Evolutionary conservation across 2,113 vertebrate genomes (phyloP), one percentile per base, ranked within the genome.

Genomic region (Piaya cayana): DNA sequence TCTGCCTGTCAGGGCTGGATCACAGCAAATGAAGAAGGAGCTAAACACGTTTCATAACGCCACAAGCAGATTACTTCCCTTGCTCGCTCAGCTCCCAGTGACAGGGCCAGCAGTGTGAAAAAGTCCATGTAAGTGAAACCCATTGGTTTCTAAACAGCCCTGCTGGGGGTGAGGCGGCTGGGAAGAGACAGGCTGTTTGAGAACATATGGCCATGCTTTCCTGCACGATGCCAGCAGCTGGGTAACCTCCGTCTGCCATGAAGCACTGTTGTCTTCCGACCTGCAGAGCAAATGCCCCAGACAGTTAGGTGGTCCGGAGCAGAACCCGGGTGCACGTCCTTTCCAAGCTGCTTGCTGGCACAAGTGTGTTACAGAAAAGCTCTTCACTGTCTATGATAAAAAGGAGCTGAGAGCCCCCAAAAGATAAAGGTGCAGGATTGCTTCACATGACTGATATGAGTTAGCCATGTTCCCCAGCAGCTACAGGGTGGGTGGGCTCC

Each of bases 1-100:
- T 27, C 42, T 11, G 7, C 8, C 5, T 4, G 15, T 22, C 0
- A 0, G 27, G 18, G 56, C n/a, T 5, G 1, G 8, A 20, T 53
- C 17, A 15, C 23, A 47, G 20, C 21, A 19, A 32, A 62, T 39
- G 16, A 53, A 60, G 47, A 69, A 67, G 8, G 13, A 62, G 47
- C 2, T 20, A 30, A 10, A 64, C 11, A 21, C 1, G 26, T 62
- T 26, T 34, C 12, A 36, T 20, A 4, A 55, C 27, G 37, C 8
- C 45, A 15, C 23, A 60, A 30, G 26, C 13, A 15, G 34, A 14
- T 49, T 42, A 15, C 11, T 17, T 14, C 19, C 50, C 52, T 53
- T 53, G 27, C 37, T 60, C 20, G 15, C 17, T 62, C 39, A 34
- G 7, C 27, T 69, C 39, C 55, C 39, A 45, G 55, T 18, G 39